phyloP scores from a whole-genome alignment of 2,888 invertebrate genomes.

The Cecidostiba fungosa region DNA sequence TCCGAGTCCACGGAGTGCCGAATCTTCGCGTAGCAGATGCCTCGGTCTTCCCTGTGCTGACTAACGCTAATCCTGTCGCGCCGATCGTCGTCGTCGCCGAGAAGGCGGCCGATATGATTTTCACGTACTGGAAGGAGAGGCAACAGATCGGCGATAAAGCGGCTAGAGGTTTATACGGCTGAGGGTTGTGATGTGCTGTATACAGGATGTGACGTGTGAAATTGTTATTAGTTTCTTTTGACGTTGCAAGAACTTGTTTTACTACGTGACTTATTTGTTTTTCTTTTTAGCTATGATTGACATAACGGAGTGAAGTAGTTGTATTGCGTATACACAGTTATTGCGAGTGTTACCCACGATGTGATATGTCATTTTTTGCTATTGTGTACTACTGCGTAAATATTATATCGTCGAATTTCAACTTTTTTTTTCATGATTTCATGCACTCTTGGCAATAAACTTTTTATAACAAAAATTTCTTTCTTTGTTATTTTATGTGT shows the following conservation, averaged over 20 bases:
- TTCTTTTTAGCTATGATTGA: too few species aligned
- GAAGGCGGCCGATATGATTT: conserved; percentile 86
- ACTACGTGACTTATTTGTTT: too few species aligned
- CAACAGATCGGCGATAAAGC: not conserved
- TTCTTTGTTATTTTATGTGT: not conserved
- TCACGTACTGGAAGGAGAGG: conserved; percentile 79
- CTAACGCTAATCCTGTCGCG: conserved; percentile 86
- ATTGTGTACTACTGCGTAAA: not conserved
- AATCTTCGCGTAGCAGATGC: conserved; percentile 86
- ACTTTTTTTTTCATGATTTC: not conserved
- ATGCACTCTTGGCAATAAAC: not conserved
- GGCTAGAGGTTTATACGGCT: not conserved
- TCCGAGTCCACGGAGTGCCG: conserved; percentile 84
- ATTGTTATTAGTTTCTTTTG: not conserved
- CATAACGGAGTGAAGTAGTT: too few species aligned
- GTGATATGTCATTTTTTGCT: not conserved
- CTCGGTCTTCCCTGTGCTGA: conserved; percentile 85
- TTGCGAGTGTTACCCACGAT: not conserved
- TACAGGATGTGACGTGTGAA: not conserved
- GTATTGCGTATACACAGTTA: too few species aligned
- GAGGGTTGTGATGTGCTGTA: not conserved
- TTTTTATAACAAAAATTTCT: not conserved
- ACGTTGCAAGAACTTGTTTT: not conserved
- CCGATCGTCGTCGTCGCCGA: conserved; percentile 88
- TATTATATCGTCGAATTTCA: not conserved